Conservation (phyloP, 2,113 vertebrate genomes). For the Lepisosteus osseus region DNA sequence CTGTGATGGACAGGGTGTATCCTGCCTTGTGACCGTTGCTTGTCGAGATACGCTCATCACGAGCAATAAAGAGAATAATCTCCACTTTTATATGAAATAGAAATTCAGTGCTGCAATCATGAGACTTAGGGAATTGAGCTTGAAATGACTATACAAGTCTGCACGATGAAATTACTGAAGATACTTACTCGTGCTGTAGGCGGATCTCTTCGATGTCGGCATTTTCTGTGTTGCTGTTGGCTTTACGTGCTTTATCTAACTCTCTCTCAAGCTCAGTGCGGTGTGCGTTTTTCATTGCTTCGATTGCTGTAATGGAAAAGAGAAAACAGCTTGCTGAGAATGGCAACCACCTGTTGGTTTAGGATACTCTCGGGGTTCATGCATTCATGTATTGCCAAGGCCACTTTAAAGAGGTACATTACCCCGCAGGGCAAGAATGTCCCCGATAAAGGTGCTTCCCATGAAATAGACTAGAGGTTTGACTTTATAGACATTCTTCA, state of each 20-base stretch:
- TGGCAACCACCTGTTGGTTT: not conserved
- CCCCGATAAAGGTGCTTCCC: not conserved
- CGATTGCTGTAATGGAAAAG: conserved; percentile 56
- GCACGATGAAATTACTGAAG: not conserved
- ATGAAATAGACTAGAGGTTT: not conserved
- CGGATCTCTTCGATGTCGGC: conserved; percentile 71
- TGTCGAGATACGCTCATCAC: too few relatives aligned
- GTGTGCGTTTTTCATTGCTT: conserved; percentile 79
- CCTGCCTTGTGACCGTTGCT: too few relatives aligned
- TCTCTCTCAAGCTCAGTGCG: conserved; percentile 71
- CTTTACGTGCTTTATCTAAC: conserved; percentile 66
- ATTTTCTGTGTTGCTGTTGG: conserved; percentile 63
- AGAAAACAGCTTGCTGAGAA: conserved; percentile 14
- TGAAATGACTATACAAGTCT: too few relatives aligned
- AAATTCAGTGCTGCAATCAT: too few relatives aligned
- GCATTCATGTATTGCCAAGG: not conserved
- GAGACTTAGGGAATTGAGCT: too few relatives aligned
- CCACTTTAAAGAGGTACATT: not conserved
- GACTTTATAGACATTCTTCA: too few relatives aligned
- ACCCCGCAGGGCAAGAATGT: not conserved
- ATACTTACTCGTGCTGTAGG: conserved; percentile 69
- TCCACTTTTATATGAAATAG: too few relatives aligned
- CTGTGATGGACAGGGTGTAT: too few relatives aligned
- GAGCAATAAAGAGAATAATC: too few relatives aligned
- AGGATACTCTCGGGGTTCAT: not conserved